Evolutionary conservation across 1,140 invertebrate species (phyloP), one percentile per base, ranked within the genome.

Genomic region (Dendroctonus ponderosae): DNA sequence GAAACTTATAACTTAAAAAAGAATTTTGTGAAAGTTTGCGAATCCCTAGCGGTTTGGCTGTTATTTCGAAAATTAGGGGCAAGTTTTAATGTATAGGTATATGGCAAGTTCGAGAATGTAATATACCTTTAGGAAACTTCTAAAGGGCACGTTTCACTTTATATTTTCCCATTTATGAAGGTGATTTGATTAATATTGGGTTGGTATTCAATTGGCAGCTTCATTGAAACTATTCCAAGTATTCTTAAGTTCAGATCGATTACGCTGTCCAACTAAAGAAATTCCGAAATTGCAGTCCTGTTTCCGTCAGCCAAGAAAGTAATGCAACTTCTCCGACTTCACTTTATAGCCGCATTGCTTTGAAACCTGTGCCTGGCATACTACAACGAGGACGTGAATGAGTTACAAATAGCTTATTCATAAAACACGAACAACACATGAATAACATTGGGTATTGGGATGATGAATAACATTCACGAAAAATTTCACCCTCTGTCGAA

Each of bases 341-440:
- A 75, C 73, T 75, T 76, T 76, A 77, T 75, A 76, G 74, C 76
- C 75, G 76, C 76, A 76, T 59, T 62, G 73, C 44, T 66, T 62
- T 67, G 70, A 74, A 76, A 75, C 72, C 70, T 69, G 57, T 63
- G 72, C 71, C 69, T 75, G 68, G 71, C 67, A 74, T 73, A 71
- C 70, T 74, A 76, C 74, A 72, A 71, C 65, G 74, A n/a, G 43
- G 50, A 77, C 77, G 77, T 78, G 77, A 67, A 70, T 67, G 70
- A 65, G 64, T 70, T 78, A 77, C 75, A 77, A 78, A 78, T 76
- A 68, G 73, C 75, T 78, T 74, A 74, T 77, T 77, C 75, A 72
- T 76, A 77, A 77, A 78, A 78, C 76, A 77, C 73, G 77, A 77
- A 78, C 77, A 78, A 78, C 74, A 78, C 76, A 78, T 78, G 77